Evolutionary conservation across 2,113 vertebrate genomes (phyloP), one percentile per base, ranked within the genome.

Genomic region (Oreochromis aureus): DNA sequence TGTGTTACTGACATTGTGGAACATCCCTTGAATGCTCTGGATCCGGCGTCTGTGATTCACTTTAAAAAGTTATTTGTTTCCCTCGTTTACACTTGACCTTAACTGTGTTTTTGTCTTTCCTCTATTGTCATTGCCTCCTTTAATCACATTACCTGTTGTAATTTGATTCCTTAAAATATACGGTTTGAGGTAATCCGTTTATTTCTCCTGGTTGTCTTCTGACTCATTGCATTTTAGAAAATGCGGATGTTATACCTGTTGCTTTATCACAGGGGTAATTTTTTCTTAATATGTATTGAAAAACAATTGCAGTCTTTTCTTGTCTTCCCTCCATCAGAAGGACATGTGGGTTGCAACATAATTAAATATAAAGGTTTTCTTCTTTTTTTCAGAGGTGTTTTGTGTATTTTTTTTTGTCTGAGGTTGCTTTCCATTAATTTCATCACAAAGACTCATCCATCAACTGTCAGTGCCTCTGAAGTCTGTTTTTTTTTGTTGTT

Each of bases 1-100:
- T 76, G 83, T 84, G 84, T 94, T 92, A 93, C 91, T 93, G 91
- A 89, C 93, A 86, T 34, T 44, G 90, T 54, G 66, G 80, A 95
- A 91, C 89, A 89, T 89, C 87, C 22, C 58, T 56, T 87, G 69
- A 89, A 73, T 27, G 58, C 18, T 83, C 54, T 48, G 83, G 55
- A 80, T 90, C 15, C 58, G 56, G 48, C 5, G 1, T 53, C 80
- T 63, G 46, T 86, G 90, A 89, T 92, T 91, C 19, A 59, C 59
- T 85, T 90, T 80, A 56, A 86, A 93, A 86, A 81, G 63, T 15
- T 48, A 76, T 84, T 90, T 61, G 51, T 88, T 91, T 90, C 16
- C 36, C 22, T 53, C 10, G 7, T 90, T 86, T 88, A 56, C 81
- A 69, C 10, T 59, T 79, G 24, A 44, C 83, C 53, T 86, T 71